Evolutionary conservation across 2,113 vertebrate genomes (phyloP), one percentile per base, ranked within the genome.

Genomic region (Solea senegalensis): DNA sequence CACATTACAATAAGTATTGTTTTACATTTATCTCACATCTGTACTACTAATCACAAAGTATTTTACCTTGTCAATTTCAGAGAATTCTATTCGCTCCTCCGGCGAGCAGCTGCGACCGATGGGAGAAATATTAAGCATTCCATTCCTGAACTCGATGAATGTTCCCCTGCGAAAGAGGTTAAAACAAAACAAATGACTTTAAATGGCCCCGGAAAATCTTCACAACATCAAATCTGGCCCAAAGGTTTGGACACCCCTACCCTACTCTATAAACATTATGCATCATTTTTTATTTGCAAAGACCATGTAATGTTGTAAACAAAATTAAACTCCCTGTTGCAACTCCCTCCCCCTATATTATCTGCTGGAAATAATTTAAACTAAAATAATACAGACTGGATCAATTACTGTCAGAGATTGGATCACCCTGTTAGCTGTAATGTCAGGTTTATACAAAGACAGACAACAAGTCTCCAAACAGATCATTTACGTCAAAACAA

Each of bases 141-240:
- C 98, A 0, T 95, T 99, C 78, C 97, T 96, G 90, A 99, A 99
- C 92, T 99, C 98, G 0, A 99, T 99, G 87, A 99, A 99, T 1
- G 97, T 99, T 43, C 98, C 98, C 16, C 98, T 99, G 88, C 26
- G 53, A n/a, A 21, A 14, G 48, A 1, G 8, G 16, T 41, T 12
- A 7, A 45, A 9, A 53, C 6, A 6, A 41, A 50, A 46, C 59
- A 43, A 39, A 52, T 5, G 6, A 45, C 3, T 26, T 21, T 26
- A 59, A 13, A 15, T 1, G 21, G 21, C 21, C 21, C 21, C 21
- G 21, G 21, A 21, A 21, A 21, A 21, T 21, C 21, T 21, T 21
- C 21, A 21, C 21, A 21, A 21, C n/a, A 21, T 21, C 21, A 21
- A 21, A 21, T 21, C 21, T 21, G 21, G 21, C 21, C 21, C 21